Conservation (phyloP, 2,113 vertebrate genomes). For the Callopanchax toddi region DNA sequence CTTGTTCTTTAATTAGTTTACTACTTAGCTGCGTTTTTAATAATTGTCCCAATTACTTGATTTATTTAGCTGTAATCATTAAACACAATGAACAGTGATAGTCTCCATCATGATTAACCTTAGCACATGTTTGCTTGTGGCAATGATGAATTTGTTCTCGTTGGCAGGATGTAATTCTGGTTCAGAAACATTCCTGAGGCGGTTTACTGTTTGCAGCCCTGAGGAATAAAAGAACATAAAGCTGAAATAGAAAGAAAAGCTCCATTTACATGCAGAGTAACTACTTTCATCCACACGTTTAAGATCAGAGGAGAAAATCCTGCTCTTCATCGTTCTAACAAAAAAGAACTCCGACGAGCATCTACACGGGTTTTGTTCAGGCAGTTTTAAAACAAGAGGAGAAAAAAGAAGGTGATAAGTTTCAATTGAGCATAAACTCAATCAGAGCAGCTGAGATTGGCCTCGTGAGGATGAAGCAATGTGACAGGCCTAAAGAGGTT, state of each 20-base stretch:
- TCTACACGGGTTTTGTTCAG: conserved; percentile 27
- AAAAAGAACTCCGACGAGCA: conserved; percentile 10
- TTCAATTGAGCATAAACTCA: conserved; percentile 73
- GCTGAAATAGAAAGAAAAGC: conserved; percentile 1
- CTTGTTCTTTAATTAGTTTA: not conserved
- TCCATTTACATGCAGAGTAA: not conserved
- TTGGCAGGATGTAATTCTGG: conserved; percentile 14
- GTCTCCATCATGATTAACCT: not conserved
- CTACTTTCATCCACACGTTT: not conserved
- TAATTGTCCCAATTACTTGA: conserved; percentile 10
- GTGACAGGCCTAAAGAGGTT: conserved; percentile 78
- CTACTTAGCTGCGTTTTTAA: not conserved
- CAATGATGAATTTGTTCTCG: conserved; percentile 12
- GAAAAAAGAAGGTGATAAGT: conserved; percentile 52
- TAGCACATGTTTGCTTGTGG: conserved; percentile 50
- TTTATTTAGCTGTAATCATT: conserved; percentile 14
- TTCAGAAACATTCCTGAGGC: conserved; percentile 30
- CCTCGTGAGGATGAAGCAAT: conserved; percentile 70
- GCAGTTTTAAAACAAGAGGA: conserved; percentile 33
- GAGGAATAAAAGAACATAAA: conserved; percentile 10
- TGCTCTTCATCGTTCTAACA: not conserved
- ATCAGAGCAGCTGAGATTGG: conserved; percentile 67
- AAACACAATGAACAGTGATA: not conserved
- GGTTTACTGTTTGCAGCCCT: conserved; percentile 22
- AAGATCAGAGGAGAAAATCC: not conserved